Percentiles rank a stretch among this genome's conserved stretches.
Conservation (phyloP, 2,797 vertebrate species). For the Smutsia temminckii region DNA sequence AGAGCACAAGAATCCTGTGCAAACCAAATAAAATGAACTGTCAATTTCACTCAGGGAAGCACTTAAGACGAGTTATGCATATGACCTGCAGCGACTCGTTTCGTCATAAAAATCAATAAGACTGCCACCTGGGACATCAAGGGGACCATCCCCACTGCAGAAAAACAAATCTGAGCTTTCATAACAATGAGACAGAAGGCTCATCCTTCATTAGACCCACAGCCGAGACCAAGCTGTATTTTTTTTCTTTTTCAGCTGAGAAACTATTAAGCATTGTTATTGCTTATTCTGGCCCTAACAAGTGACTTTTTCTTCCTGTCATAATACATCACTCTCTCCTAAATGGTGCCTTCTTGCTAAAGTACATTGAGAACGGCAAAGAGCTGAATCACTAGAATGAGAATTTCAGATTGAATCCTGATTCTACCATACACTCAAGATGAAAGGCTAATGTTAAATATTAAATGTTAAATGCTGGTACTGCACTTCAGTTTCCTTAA, state of each 20-base stretch:
- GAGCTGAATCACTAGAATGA: neutral
- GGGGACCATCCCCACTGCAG: slow-evolving; percentile 58
- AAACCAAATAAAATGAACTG: slow-evolving; percentile 68
- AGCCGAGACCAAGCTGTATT: neutral
- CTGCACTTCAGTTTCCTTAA: neutral
- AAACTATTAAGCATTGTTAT: neutral
- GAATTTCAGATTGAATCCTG: neutral
- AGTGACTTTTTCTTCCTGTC: neutral
- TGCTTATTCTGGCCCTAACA: neutral
- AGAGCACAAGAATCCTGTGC: slow-evolving; percentile 35
- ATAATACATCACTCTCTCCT: neutral
- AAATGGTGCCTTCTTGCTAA: neutral
- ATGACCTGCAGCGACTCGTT: slow-evolving; percentile 75
- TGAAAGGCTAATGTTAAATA: neutral
- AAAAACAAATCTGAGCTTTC: slow-evolving; percentile 64
- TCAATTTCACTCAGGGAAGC: slow-evolving; percentile 72
- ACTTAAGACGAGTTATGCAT: slow-evolving; percentile 74
- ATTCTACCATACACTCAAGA: neutral
- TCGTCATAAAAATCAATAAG: slow-evolving; percentile 78
- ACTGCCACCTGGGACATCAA: slow-evolving; percentile 66
- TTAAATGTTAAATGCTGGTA: neutral
- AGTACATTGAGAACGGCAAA: neutral
- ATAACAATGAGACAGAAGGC: slow-evolving; percentile 11
- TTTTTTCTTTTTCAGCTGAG: neutral
- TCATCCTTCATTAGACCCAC: slow-evolving; percentile 45